Conservation (phyloP, 2,113 vertebrate species). For the Lophochroa leadbeateri region DNA sequence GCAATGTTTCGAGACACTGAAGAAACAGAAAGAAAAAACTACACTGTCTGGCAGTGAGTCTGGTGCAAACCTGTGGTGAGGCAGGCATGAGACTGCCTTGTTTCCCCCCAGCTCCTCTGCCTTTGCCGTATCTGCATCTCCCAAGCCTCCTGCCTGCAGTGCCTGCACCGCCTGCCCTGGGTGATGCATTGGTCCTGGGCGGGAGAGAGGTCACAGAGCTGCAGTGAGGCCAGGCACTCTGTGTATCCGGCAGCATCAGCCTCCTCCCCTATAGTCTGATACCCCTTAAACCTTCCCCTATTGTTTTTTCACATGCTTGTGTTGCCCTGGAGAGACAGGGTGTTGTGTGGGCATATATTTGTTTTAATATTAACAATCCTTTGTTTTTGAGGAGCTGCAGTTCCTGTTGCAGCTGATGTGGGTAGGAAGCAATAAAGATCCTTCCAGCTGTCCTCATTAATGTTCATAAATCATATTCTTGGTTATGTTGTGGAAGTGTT, state of each 20-base stretch:
- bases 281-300: not conserved
- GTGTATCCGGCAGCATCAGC: not conserved
- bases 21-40: not conserved
- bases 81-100: not conserved
- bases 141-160: accelerated
- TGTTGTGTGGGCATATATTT: not conserved
- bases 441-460: not conserved
- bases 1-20: not conserved
- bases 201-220: not conserved
- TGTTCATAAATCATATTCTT: not conserved
- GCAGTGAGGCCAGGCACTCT: not conserved
- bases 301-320: not conserved
- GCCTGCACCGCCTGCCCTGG: accelerated
- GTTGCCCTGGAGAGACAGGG: not conserved
- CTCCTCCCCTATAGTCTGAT: not conserved
- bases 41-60: not conserved
- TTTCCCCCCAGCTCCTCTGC: not conserved
- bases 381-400: not conserved
- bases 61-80: not conserved
- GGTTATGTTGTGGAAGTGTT: not conserved
- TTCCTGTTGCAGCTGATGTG: not conserved
- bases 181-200: not conserved
- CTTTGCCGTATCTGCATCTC: not conserved
- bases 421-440: not conserved
- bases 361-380: not conserved